Conservation (phyloP, 2,797 vertebrate species). For the Dipus sagitta region DNA sequence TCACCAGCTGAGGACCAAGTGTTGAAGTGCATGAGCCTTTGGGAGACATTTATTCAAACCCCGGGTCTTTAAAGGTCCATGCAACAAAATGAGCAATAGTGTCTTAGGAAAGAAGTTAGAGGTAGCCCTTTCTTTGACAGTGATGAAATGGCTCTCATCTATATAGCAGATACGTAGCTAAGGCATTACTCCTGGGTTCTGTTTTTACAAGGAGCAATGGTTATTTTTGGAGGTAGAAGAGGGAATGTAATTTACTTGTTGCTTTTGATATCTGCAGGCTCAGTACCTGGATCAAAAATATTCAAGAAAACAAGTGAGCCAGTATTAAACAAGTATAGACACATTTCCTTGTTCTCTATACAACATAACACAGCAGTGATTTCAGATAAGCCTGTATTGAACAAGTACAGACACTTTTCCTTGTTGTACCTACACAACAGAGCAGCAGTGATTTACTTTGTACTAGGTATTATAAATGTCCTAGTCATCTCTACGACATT, state of each 20-base stretch:
- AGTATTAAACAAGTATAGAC: not conserved
- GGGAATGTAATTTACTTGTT: slow-evolving; percentile 22
- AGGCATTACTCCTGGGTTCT: slow-evolving; percentile 17
- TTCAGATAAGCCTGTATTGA: not conserved
- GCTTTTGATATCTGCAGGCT: not conserved
- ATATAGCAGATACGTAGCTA: not conserved
- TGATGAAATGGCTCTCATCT: not conserved
- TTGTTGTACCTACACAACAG: not conserved
- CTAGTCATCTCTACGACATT: not conserved
- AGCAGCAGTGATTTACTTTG: not conserved
- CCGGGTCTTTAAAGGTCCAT: not conserved
- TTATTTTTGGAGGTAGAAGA: not conserved
- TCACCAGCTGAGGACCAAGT: no score
- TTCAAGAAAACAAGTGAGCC: not conserved
- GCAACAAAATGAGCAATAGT: not conserved
- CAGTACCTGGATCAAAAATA: not conserved
- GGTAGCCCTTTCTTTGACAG: not conserved
- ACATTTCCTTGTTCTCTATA: not conserved
- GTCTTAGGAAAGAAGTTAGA: slow-evolving; percentile 24
- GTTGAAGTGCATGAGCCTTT: no score
- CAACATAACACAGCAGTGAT: not conserved
- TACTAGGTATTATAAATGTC: not conserved
- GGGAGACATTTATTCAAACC: no score
- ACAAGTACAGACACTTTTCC: not conserved
- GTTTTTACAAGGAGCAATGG: slow-evolving; percentile 31